Conservation (phyloP, 2,888 invertebrate genomes). For the Leistus spinibarbis region DNA sequence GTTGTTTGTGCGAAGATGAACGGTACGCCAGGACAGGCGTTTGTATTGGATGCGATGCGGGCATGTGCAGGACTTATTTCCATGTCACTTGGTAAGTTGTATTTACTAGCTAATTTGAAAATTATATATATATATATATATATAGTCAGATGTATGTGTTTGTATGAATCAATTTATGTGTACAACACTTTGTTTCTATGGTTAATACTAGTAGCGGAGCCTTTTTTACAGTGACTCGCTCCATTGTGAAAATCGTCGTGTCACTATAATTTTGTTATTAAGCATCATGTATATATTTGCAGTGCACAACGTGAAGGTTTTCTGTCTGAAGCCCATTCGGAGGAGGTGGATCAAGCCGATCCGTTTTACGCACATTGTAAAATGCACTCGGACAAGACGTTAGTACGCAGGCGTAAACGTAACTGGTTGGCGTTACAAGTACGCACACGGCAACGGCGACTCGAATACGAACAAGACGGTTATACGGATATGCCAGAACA, state of each 20-base stretch:
- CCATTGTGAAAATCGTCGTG: too few relatives aligned
- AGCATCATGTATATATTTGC: conserved; percentile 42
- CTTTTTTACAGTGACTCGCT: too few relatives aligned
- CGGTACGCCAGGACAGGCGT: conserved; percentile 91
- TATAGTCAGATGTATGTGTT: too few relatives aligned
- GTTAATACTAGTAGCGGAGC: too few relatives aligned
- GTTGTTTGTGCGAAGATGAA: conserved; percentile 87
- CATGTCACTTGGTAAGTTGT: conserved; percentile 88
- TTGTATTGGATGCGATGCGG: conserved; percentile 97
- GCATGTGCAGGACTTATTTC: conserved; percentile 96
- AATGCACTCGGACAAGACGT: conserved; percentile 90
- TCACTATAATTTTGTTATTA: too few relatives aligned
- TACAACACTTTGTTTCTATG: too few relatives aligned
- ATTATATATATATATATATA: not conserved
- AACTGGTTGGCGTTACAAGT: conserved; percentile 89
- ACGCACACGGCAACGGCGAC: conserved; percentile 71
- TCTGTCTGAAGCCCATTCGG: conserved; percentile 89
- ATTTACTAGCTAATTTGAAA: too few relatives aligned
- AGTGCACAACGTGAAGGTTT: conserved; percentile 94
- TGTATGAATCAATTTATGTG: too few relatives aligned
- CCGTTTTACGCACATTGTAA: conserved; percentile 98
- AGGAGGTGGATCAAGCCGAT: conserved; percentile 90
- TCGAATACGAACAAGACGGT: conserved; percentile 65
- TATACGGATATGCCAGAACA: conserved; percentile 72
- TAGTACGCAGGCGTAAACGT: conserved; percentile 77